These are phyloP conservation scores for Hippocampus zosterae DNA, from an alignment of 2,113 vertebrate genomes.

Conservation along the genomic window DNA sequence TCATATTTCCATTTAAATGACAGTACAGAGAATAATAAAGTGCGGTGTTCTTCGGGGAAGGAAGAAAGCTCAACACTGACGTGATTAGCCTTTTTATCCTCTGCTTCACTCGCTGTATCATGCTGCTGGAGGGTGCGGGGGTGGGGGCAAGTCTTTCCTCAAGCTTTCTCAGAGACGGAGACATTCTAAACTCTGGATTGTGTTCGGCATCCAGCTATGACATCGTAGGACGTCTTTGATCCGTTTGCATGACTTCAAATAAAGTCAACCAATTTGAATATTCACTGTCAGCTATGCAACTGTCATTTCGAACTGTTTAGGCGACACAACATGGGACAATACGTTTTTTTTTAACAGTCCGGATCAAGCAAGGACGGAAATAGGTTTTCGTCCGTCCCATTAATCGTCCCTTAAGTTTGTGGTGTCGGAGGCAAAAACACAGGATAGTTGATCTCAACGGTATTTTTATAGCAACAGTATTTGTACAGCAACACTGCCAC, in stretches of 20 bases:
- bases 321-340: slow-evolving; percentile 3
- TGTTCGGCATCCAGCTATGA: slow-evolving; percentile 35
- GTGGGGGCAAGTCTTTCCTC: slow-evolving; percentile 35
- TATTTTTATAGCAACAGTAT: no score
- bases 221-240: slow-evolving; percentile 36
- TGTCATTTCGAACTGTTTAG: slow-evolving; percentile 15
- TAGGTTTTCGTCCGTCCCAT: no score
- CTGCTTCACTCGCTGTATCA: slow-evolving; percentile 60
- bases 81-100: slow-evolving; percentile 68
- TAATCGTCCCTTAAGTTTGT: no score
- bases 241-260: slow-evolving; percentile 33
- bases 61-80: slow-evolving; percentile 60
- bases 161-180: slow-evolving; percentile 40
- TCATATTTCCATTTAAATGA: slow-evolving; percentile 65
- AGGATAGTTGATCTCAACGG: no score
- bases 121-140: slow-evolving; percentile 46
- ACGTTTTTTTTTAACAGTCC: no score
- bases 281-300: slow-evolving; percentile 12
- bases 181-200: slow-evolving; percentile 56
- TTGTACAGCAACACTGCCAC: no score
- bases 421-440: no score
- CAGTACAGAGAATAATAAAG: slow-evolving; percentile 62
- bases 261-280: slow-evolving; percentile 32
- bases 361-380: no score
- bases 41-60: slow-evolving; percentile 53